Conservation (phyloP, 1,140 invertebrate genomes). For the Drosophila littoralis region DNA sequence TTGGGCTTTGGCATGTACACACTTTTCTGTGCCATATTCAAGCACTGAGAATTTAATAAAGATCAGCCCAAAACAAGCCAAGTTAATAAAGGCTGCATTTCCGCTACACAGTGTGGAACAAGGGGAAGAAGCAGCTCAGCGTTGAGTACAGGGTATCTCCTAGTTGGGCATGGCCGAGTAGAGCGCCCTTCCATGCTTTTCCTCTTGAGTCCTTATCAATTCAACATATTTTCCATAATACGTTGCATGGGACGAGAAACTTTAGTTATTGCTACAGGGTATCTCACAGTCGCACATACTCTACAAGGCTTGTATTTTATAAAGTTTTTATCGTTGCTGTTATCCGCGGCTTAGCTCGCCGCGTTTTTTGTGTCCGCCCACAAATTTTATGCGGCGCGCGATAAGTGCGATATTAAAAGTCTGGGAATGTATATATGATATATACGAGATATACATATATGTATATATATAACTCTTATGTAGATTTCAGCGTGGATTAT, state of each 20-base stretch:
- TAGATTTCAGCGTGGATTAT: slow-evolving; percentile 25
- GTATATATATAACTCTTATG: slow-evolving; percentile 2
- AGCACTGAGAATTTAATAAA: too few relatives aligned
- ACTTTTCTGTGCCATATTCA: too few relatives aligned
- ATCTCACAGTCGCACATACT: not conserved
- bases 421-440: slow-evolving; percentile 1
- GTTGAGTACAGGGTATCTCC: too few relatives aligned
- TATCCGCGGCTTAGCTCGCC: slow-evolving; percentile 46
- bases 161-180: too few relatives aligned
- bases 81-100: too few relatives aligned
- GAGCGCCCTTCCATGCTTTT: too few relatives aligned
- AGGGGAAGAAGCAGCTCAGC: too few relatives aligned
- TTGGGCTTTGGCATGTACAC: too few relatives aligned
- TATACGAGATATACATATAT: slow-evolving; percentile 4
- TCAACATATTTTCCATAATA: too few relatives aligned
- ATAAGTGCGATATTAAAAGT: slow-evolving; percentile 65
- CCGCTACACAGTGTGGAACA: too few relatives aligned
- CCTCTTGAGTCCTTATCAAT: too few relatives aligned
- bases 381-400: slow-evolving; percentile 73
- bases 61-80: too few relatives aligned
- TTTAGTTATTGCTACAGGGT: not conserved
- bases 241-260: not conserved
- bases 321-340: slow-evolving; percentile 53
- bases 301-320: slow-evolving; percentile 1
- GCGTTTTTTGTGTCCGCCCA: slow-evolving; percentile 73